A percentile compares a stretch with the other conserved stretches of the same genome.
These are phyloP conservation scores for Pseudochaenichthys georgianus DNA, from an alignment of 2,797 vertebrate genomes.

Conservation along the genomic window DNA sequence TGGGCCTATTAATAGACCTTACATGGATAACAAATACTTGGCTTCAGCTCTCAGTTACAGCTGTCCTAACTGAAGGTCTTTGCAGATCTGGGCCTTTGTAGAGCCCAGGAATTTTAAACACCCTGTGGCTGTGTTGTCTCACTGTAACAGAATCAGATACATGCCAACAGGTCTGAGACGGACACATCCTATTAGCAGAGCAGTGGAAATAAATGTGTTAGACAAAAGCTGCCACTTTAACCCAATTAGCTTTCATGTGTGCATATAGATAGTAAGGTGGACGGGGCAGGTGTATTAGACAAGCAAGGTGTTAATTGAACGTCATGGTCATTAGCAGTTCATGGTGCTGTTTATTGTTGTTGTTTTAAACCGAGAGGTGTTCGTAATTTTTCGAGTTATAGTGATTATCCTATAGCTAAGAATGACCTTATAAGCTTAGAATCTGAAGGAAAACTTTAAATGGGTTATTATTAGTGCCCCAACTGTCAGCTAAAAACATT, in stretches of 20 bases:
- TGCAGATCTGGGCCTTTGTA: conserved; percentile 13
- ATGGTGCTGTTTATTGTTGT: background rate
- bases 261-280: conserved; percentile 5
- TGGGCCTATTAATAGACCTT: background rate
- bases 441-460: no score
- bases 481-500: conserved; percentile 17
- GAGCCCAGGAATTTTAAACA: conserved; percentile 19
- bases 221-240: conserved; percentile 66
- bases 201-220: conserved; percentile 58
- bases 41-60: background rate
- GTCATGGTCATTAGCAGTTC: conserved; percentile 2
- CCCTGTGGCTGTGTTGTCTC: conserved; percentile 23
- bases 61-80: conserved; percentile 11
- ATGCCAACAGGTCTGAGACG: conserved; percentile 59
- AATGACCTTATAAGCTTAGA: background rate
- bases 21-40: background rate
- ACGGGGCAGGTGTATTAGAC: background rate
- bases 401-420: no score
- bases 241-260: conserved; percentile 64
- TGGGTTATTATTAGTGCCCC: no score
- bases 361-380: background rate
- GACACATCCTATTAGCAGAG: conserved; percentile 72
- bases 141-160: conserved; percentile 20
- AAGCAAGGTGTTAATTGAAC: background rate
- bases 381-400: no score